Evolutionary conservation across 2,113 vertebrate species (phyloP), one percentile per base, ranked within the genome.

Genomic region (Nesoenas mayeri): DNA sequence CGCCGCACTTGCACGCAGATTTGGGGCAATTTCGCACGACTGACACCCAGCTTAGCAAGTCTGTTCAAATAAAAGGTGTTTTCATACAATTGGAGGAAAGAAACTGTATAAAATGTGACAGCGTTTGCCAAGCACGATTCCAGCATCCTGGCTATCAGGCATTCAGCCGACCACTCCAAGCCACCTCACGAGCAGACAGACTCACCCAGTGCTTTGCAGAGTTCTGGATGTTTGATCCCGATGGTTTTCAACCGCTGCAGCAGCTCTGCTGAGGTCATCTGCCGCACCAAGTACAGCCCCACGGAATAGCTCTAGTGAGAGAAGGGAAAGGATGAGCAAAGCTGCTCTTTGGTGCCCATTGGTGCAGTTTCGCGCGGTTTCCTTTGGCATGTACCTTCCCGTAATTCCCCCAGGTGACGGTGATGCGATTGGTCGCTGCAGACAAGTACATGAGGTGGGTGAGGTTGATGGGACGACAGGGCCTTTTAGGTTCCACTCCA

Each of bases 371-470:
- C 1, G n/a, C 0, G 19, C 0, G 0, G 2, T 2, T 2, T 1
- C 14, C 56, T 32, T 1, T 0, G 12, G 48, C 36, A 25, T 95
- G 51, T 95, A 99, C 99, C 99, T 99, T 99, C 96, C 99, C 99
- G 1, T 99, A 99, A 96, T 99, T 99, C 28, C 99, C 99, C 99
- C 99, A 99, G 80, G 99, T 99, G 87, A 99, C 97, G 0, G 99
- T 99, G 97, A 99, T 98, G 95, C 99, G 98, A 96, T 99, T 99
- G 94, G 98, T 99, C 64, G 98, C 98, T 14, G 97, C 99, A 32
- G 99, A 99, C 95, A 99, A 97, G 97, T 99, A 99, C 98, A 99
- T 98, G 98, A 99, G 99, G 60, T 99, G 98, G 34, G 99, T 99
- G 96, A 99, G 99, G 97, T 99, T 99, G 94, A 99, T 98, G 88